Evolutionary conservation across 2,888 invertebrate species (phyloP), one percentile per base, ranked within the genome.

Genomic region (Trichopria drosophilae): DNA sequence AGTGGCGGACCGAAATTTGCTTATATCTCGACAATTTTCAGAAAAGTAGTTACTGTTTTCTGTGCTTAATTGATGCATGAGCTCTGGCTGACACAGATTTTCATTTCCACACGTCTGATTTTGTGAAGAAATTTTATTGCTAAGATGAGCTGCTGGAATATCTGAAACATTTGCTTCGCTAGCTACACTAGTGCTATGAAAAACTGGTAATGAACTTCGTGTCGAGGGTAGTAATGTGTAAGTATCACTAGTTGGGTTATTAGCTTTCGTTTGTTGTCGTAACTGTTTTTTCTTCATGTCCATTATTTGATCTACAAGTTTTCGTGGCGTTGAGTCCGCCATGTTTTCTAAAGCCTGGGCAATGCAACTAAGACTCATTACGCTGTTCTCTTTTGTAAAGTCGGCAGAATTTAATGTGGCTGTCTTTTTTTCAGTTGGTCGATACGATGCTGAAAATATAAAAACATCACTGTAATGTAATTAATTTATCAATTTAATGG

Each of bases 281-380:
- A 53, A 36, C 26, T 55, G 32, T 20, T 62, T 63, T 24, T 67
- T 66, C 32, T 68, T 68, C 5, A 65, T 69, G 59, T 66, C 62
- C 15, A 72, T 58, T 15, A 73, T 55, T 39, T 72, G 63, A 57
- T 73, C 73, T 4, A 73, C 68, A 24, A 73, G 53, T 61, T 64
- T 65, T 35, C 69, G 55, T 3, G 73, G 73, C 10, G 72, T 70
- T 3, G 50, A 50, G 10, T 56, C 56, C 10, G 44, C 28, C n/a
- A 54, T 40, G 22, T 68, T 62, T 37, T 69, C 62, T 3, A 74
- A 49, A n/a, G 64, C 64, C 42, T 66, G 63, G 15, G 68, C 71
- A 32, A 75, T 75, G 35, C 63, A 66, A 16, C 66, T 70, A 13
- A 74, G 49, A 56, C 72, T 74, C 68, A 75, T 67, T 5, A 71